Base-by-base conservation (phyloP, 2,113 vertebrate genomes). In the Oreotrochilus melanogaster region DNA sequence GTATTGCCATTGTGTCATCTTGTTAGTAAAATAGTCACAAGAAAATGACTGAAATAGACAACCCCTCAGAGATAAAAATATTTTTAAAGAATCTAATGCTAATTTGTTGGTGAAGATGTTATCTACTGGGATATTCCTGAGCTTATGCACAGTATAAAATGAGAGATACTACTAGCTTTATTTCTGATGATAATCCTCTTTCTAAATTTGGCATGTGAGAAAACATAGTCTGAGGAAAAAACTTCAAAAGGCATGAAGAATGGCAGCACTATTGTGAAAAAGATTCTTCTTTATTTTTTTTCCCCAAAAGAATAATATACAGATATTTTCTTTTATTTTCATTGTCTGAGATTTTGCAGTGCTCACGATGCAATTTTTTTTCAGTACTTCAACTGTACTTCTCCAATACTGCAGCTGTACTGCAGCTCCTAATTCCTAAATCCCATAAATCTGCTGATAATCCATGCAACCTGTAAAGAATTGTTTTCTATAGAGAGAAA, bases 61-160 rank as follows among this genome's bases (percentile, higher is more conserved):
- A 30, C 0, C 4, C 3, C 15, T 51, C 6, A 22, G 0, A 22
- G 3, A 35, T 33, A 70, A 19, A 3, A 28, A 4, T 42, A 21
- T 28, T 91, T 35, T 37, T 5, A 43, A 73, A 48, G 5, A 0
- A 88, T 60, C 28, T 65, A n/a, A 50, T 28, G 3, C 1, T 85
- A 43, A 1, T 35, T 67, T 51, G 1, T 35, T 70, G 37, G 6
- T 61, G 31, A 48, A 69, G 54, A 50, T 14, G 5, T 58, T 54
- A 27, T 7, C 15, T 79, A 9, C 6, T 35, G 8, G 45, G 10
- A 57, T 57, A 56, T 50, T 58, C 7, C 17, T 51, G 35, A 48
- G 48, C 22, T 48, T 48, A 21, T 48, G 48, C 48, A 48, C 19
- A 48, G 21, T 23, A 48, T 23, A 48, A 48, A 22, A 23, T 48